Conservation (phyloP, 2,888 invertebrate species). For the Scrobipalpa costella region DNA sequence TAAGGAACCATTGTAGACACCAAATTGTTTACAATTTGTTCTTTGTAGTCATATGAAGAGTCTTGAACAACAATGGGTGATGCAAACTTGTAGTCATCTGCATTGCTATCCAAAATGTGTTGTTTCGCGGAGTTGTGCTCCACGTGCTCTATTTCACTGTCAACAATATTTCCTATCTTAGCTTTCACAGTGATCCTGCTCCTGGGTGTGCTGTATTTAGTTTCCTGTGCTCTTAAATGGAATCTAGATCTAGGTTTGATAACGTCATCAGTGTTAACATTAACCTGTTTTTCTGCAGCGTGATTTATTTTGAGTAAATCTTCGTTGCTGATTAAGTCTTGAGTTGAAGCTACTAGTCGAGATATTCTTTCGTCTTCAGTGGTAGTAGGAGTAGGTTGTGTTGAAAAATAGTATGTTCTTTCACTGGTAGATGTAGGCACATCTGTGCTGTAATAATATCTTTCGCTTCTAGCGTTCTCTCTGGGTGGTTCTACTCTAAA, state of each 20-base stretch:
- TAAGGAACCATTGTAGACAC: conserved; percentile 74
- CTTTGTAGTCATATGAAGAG: conserved; percentile 50
- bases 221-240: conserved; percentile 43
- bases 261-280: conserved; percentile 57
- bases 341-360: conserved; percentile 80
- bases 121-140: conserved; percentile 45
- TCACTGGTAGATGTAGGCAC: conserved; percentile 34
- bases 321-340: conserved; percentile 82
- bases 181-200: conserved; percentile 62
- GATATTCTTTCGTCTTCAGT: conserved; percentile 62
- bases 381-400: conserved; percentile 39
- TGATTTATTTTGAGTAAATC: conserved; percentile 84
- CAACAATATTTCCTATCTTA: conserved; percentile 61
- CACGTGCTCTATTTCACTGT: conserved; percentile 48
- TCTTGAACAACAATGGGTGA: conserved; percentile 77
- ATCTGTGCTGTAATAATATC: conserved; percentile 56
- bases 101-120: conserved; percentile 44
- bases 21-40: conserved; percentile 64
- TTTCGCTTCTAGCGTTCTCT: conserved; percentile 59
- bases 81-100: conserved; percentile 60
- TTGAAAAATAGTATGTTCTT: conserved; percentile 5
- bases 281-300: conserved; percentile 60
- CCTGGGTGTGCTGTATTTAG: conserved; percentile 40
- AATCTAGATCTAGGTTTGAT: conserved; percentile 58
- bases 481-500: conserved; percentile 58